Conservation (phyloP, 1,140 invertebrate species). For the Drosophila guanche region DNA sequence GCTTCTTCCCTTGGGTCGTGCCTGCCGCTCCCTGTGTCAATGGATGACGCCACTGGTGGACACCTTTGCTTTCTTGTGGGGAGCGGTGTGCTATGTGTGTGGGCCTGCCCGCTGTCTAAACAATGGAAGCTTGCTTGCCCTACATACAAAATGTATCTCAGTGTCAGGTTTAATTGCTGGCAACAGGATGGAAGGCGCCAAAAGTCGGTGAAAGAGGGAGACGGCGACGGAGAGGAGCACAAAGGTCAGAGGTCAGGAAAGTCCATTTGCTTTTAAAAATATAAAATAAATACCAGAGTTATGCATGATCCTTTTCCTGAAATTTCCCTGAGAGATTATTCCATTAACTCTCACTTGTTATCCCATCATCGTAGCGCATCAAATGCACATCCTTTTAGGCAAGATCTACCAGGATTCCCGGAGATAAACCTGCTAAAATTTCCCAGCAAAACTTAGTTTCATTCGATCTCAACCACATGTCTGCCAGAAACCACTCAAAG, state of each 20-base stretch:
- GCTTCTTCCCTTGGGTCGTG: conserved; percentile 15
- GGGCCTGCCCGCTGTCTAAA: conserved; percentile 27
- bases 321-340: too few relatives aligned
- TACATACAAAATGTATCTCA: conserved; percentile 38
- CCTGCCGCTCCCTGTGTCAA: conserved; percentile 49
- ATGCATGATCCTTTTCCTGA: too few relatives aligned
- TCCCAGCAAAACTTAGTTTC: conserved; percentile 23
- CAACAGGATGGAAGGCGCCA: conserved; percentile 25
- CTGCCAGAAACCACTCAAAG: conserved; percentile 25
- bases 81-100: conserved; percentile 39
- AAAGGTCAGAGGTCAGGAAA: not conserved
- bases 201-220: conserved; percentile 15
- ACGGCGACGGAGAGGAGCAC: not conserved
- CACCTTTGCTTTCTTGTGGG: conserved; percentile 51
- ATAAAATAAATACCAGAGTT: too few relatives aligned
- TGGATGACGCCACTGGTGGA: conserved; percentile 68
- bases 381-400: too few relatives aligned
- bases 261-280: too few relatives aligned
- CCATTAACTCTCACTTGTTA: too few relatives aligned
- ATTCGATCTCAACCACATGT: conserved; percentile 35
- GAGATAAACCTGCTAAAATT: not conserved
- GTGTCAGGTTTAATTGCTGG: conserved; percentile 46
- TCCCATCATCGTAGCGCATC: too few relatives aligned
- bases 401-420: too few relatives aligned
- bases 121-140: conserved; percentile 36